Evolutionary conservation across 2,113 vertebrate species (phyloP).

Genomic region (Pan paniscus): DNA sequence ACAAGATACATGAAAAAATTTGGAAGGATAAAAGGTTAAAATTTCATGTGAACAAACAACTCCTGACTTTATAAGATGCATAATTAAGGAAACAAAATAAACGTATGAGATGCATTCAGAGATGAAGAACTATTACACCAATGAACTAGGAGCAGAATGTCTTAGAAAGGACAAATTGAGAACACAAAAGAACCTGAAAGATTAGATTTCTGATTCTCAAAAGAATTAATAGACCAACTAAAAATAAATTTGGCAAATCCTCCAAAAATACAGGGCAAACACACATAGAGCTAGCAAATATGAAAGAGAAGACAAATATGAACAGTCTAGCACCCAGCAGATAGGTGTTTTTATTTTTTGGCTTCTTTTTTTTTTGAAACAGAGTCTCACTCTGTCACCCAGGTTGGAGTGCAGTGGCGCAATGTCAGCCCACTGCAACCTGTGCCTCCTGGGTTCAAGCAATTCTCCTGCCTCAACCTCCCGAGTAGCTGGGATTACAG

Average conservation of each 20-base stretch:
- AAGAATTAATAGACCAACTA: neutral
- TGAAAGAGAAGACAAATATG: neutral
- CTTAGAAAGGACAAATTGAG: neutral
- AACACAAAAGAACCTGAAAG: neutral
- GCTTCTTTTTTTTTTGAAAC: neutral
- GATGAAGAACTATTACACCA: neutral
- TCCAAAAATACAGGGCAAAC: neutral
- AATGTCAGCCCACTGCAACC: too few species aligned
- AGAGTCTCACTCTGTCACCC: too few species aligned
- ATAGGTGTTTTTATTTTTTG: neutral
- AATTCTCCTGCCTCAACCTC: too few species aligned
- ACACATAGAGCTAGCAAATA: neutral
- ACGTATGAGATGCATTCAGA: neutral
- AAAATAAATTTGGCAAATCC: neutral
- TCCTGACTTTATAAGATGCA: neutral
- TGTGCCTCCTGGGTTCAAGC: too few species aligned
- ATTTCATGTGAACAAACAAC: neutral
- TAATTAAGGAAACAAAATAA: constrained; percentile 13
- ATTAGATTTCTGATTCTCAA: neutral
- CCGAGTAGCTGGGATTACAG: too few species aligned
- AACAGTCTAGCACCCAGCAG: neutral
- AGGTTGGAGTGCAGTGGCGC: too few species aligned
- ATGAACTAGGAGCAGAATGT: neutral
- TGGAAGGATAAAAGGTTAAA: neutral
- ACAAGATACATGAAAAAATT: neutral